phyloP scores from a whole-genome alignment of 2,113 vertebrate species.

The Pedetes capensis region DNA sequence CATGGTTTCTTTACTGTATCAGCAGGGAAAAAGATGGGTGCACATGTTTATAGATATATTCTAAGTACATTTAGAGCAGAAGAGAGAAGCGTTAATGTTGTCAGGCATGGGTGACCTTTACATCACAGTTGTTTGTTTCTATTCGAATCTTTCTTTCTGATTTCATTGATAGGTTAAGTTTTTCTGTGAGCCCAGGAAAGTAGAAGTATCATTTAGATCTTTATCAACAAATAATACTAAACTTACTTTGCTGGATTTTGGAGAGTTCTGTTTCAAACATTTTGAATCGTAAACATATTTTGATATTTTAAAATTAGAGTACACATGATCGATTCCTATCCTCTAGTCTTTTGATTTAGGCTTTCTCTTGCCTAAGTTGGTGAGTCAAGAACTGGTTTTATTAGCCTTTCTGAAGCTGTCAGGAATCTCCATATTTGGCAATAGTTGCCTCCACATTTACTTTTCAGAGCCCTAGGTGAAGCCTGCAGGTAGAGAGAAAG shows the following conservation, averaged over 20 bases:
- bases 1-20: not conserved
- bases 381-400: conserved; percentile 12
- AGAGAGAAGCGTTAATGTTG: not conserved
- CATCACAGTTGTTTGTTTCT: not conserved
- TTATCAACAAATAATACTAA: not conserved
- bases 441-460: conserved; percentile 69
- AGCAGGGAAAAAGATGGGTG: too few species aligned
- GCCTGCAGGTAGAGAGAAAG: conserved; percentile 43
- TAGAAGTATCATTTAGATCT: not conserved
- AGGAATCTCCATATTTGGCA: conserved; percentile 45
- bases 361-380: conserved; percentile 17
- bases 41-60: not conserved
- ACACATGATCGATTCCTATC: not conserved
- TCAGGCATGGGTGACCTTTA: not conserved
- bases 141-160: not conserved
- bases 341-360: conserved; percentile 14
- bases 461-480: conserved; percentile 59
- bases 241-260: not conserved
- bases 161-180: not conserved
- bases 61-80: not conserved
- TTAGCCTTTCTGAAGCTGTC: conserved; percentile 45
- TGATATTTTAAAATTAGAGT: conserved; percentile 1
- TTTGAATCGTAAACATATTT: not conserved
- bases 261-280: conserved; percentile 19
- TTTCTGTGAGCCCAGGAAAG: not conserved